Base-by-base conservation (phyloP, 2,797 vertebrate species). In the Hydrocynus forskahlii region DNA sequence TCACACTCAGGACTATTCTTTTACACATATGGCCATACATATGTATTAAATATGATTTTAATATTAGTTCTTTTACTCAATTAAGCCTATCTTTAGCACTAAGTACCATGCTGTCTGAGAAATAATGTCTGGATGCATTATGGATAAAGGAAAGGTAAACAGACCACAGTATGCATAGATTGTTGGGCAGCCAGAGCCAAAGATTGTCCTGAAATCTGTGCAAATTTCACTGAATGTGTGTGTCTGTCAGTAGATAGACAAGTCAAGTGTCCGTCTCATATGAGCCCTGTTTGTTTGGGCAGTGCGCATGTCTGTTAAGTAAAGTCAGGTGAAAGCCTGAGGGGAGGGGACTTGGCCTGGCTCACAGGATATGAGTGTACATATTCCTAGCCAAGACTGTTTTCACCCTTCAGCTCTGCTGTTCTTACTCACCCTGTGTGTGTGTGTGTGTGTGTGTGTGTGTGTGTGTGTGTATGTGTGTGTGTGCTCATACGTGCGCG, bases 231-330 rank as follows among this genome's bases (percentile, higher is more conserved):
- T 68, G 16, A 12, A 19, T 63, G 40, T 74, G 2, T 54, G 12
- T 67, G 48, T 81, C 2, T 54, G 13, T 29, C 88, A 85, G 88
- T 88, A 92, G 90, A 91, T 43, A 64, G 14, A 38, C 63, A 64
- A 64, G 7, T 2, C 16, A 83, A 91, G 81, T 86, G 84, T 75
- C 79, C 89, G 86, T 91, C 91, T 92, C 91, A 90, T 88, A 89
- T 92, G 91, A 89, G 85, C 80, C 73, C 76, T 88, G 88, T 89
- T 76, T 84, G 70, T 84, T 86, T 80, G 77, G 75, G 29, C 69
- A 68, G 48, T 75, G 79, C 66, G 70, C 48, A 66, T 63, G 84
- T 62, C 75, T 84, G 72, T 80, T 80, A 86, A 88, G 84, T 84
- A 45, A 83, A 89, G 82, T 86, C 80, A 83, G 86, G 74, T 78